Evolutionary conservation across 2,888 invertebrate genomes (phyloP).

Genomic region (Plebejus argus): DNA sequence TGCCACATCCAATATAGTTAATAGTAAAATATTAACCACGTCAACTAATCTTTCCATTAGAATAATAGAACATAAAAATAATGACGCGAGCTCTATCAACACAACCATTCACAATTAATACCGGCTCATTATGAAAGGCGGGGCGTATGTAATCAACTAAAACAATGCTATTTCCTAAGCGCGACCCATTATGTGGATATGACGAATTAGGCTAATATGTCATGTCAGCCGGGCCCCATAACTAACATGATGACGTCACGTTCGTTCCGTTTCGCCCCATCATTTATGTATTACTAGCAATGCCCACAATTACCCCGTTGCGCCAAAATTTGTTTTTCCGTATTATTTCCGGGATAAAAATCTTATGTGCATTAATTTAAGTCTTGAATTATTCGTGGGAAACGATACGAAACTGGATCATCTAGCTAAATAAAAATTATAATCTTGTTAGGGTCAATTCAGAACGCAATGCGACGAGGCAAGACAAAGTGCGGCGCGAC

Average conservation of each 20-base stretch:
- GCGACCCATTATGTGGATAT: conserved; percentile 49
- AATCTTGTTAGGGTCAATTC: too few relatives aligned
- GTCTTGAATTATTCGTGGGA: too few relatives aligned
- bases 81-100: conserved; percentile 2
- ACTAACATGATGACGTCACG: conserved; percentile 50
- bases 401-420: too few relatives aligned
- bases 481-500: too few relatives aligned
- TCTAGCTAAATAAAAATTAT: too few relatives aligned
- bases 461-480: too few relatives aligned
- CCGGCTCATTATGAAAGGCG: conserved; percentile 49
- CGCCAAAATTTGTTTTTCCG: too few relatives aligned
- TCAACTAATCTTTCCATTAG: conserved; percentile 22
- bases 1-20: background rate
- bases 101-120: conserved; percentile 44
- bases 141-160: conserved; percentile 67
- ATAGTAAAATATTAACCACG: conserved; percentile 16
- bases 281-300: too few relatives aligned
- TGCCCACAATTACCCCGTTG: too few relatives aligned
- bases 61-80: conserved; percentile 15
- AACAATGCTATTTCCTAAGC: conserved; percentile 54
- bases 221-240: conserved; percentile 62
- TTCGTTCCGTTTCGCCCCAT: conserved; percentile 36
- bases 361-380: too few relatives aligned
- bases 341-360: background rate
- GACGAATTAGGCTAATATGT: conserved; percentile 68